Evolutionary conservation across 2,113 vertebrate species (phyloP), one percentile per base, ranked within the genome.

Genomic region (Gymnocephalus cernua): DNA sequence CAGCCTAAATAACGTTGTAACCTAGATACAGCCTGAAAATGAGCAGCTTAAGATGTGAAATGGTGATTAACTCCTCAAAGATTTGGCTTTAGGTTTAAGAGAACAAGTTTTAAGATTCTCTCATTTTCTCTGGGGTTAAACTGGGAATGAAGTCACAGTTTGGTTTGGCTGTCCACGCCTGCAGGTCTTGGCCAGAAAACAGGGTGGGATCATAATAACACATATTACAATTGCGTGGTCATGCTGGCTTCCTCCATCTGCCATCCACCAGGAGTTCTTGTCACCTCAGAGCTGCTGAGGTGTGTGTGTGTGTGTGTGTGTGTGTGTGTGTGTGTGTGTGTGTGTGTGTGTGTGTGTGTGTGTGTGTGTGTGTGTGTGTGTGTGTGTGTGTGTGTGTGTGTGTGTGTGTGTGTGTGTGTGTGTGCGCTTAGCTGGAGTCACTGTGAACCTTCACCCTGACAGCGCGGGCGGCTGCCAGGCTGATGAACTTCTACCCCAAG

Each of bases 191-290:
- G 14, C 21, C 23, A 21, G 71, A 51, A 54, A 70, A 27, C 57
- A 48, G 23, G 44, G 54, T 50, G 61, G 48, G 32, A 63, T 35
- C 8, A 69, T 53, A 25, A 38, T n/a, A 56, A 85, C 27, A 38
- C 7, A 56, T 19, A 50, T 47, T 27, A 25, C 41, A 21, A 27
- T 12, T 35, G 48, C 23, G 77, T 77, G 14, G 6, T 27, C 13
- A 29, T 79, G 64, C 56, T 47, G 67, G 21, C 32, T 72, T 56
- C 38, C 74, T 87, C 83, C 83, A 87, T 89, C 86, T 90, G 90
- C 45, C 68, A 74, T 58, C 68, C 83, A 79, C 50, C 65, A 80
- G 68, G 90, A 74, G 68, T 64, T 84, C 62, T 59, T 74, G 84
- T 84, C 88, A 87, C 88, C 71, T 87, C 62, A 61, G 54, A 71